Base-by-base conservation (phyloP, 1,140 invertebrate genomes). In the Tetramorium parvispinum region DNA sequence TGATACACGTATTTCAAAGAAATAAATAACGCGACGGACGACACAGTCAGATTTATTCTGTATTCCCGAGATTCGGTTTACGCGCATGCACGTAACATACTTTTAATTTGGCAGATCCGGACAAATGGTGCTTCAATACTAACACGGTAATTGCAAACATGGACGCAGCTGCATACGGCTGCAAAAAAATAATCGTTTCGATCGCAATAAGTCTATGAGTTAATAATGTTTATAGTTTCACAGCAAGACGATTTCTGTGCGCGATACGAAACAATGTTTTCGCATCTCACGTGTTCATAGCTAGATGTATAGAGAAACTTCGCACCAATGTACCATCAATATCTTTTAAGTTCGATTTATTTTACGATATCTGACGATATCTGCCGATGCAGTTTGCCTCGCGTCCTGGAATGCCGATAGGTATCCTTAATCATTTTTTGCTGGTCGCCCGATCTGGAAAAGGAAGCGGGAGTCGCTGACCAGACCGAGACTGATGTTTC, bases 401-500 rank as follows among this genome's bases (percentile, higher is more conserved):
- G 82, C 82, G 53, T 61, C 53, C 75, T 6, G 76, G 87, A 88
- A 88, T 86, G 88, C 73, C 87, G 87, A 89, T 88, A 57, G 46
- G 40, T 66, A 55, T 65, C 73, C 87, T 86, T 89, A 86, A 89
- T 89, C 55, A 86, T 89, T 89, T 89, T 89, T 88, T 82, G 59
- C 27, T 37, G 55, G 49, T 53, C 86, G 77, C n/a, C 16, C 61
- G 87, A 71, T 77, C 53, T 66, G 49, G 43, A 76, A 55, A 73
- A 86, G 65, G 85, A 89, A 89, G 61, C 83, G 21, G n/a, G 46
- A 65, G 32, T 76, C 77, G 70, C n/a, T 40, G 66, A 49, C 68
- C 87, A 78, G 77, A 77, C 59, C 82, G 70, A 78, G 88, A 89
- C 88, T 51, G 88, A 89, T 85, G 85, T 88, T 89, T 89, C 88